Base-by-base conservation (phyloP, 1,140 invertebrate species). In the Zaprionus nigranus region DNA sequence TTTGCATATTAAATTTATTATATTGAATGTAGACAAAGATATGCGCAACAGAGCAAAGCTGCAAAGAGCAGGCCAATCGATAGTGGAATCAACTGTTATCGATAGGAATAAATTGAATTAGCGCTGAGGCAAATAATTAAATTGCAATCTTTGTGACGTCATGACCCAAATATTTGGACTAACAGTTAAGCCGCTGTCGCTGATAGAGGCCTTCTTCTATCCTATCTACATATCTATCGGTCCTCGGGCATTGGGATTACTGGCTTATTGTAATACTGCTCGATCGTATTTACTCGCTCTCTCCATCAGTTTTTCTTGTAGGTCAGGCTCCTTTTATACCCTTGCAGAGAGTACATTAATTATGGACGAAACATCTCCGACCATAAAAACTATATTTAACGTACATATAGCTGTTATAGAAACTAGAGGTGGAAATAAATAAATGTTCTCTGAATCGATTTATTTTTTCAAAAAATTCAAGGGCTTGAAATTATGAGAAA, bases 1-100 rank as follows among this genome's bases (percentile, higher is more conserved):
- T 88, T 88, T 88, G 84, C 84, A 88, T 88, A 88, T 88, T 90
- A 90, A 90, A 88, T 88, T 88, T 88, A 88, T 88, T 88, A 90
- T 88, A 88, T 88, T 88, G 85, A 88, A 88, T 90, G 84, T 76
- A 75, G 72, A 63, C 53, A 56, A 20, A 62, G 69, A 66, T 77
- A 77, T 66, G 58, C 38, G 26, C 67, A 40, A 7, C n/a, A n/a
- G 6, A 36, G 30, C 1, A 78, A 65, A 75, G 46, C 36, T 26
- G 11, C 28, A 30, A 6, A 58, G n/a, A 38, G 60, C 20, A 51
- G 22, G 22, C 36, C 66, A 28, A 43, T 7, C 26, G 54, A 59
- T 24, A 66, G 26, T 59, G 60, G 46, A 30, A 46, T 66, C 38
- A 46, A 66, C 24, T 58, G 54, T 34, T 57, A 66, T 57, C 62